These are phyloP conservation scores for Drosophila fungiperda DNA, from an alignment of 2,888 invertebrate species.

Conservation along the genomic window DNA sequence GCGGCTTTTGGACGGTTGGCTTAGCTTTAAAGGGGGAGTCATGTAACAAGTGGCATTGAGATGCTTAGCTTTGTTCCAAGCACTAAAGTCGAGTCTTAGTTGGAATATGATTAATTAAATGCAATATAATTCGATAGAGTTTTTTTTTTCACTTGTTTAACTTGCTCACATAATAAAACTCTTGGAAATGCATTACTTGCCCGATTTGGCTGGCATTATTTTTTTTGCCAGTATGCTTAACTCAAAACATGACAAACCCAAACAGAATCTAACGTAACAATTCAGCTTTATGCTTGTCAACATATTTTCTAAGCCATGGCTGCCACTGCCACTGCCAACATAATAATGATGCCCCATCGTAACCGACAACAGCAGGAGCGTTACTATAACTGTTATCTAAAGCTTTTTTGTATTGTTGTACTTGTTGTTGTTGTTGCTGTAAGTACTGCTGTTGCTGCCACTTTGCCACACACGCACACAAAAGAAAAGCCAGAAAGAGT, in stretches of 20 bases:
- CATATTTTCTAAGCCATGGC: slow-evolving; percentile 70
- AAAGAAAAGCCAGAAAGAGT: slow-evolving; percentile 8
- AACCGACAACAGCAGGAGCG: slow-evolving; percentile 50
- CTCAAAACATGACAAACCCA: slow-evolving; percentile 12
- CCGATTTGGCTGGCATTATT: slow-evolving; percentile 12
- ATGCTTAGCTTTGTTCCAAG: neutral
- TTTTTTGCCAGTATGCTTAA: slow-evolving; percentile 16
- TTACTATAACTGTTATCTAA: slow-evolving; percentile 78
- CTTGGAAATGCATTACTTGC: slow-evolving; percentile 11
- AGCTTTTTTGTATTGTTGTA: slow-evolving; percentile 54
- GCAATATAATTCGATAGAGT: too few species aligned
- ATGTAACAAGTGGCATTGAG: slow-evolving; percentile 2
- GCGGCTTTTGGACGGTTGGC: slow-evolving; percentile 36
- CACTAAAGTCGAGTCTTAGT: neutral
- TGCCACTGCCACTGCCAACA: slow-evolving; percentile 45
- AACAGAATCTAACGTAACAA: slow-evolving; percentile 44
- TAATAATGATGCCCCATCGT: slow-evolving; percentile 59
- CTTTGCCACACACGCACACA: slow-evolving; percentile 14
- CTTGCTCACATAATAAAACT: neutral
- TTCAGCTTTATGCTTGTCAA: slow-evolving; percentile 75
- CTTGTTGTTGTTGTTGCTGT: slow-evolving; percentile 14
- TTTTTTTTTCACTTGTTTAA: neutral
- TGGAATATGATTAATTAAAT: neutral
- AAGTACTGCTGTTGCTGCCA: slow-evolving; percentile 25
- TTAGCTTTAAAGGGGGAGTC: slow-evolving; percentile 11